phyloP scores from a whole-genome alignment of 2,113 vertebrate genomes.

The Alethe diademata region DNA sequence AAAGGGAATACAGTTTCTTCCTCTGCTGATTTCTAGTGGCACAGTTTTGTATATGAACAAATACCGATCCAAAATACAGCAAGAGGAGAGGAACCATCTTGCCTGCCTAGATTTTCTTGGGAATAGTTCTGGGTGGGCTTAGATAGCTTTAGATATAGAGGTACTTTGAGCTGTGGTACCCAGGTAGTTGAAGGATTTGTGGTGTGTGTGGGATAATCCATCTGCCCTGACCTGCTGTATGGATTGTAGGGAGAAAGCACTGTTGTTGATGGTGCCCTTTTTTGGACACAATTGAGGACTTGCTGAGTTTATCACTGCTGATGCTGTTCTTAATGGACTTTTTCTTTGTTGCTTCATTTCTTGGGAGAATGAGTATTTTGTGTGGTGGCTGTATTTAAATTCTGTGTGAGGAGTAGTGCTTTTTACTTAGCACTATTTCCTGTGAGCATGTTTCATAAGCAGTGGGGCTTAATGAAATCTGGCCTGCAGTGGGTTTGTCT shows the following conservation, averaged over 20 bases:
- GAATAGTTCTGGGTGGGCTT: neutral
- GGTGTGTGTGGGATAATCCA: neutral
- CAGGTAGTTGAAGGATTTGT: neutral
- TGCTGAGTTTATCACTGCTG: neutral
- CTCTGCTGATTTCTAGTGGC: neutral
- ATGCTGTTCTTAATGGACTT: neutral
- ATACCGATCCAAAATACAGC: neutral
- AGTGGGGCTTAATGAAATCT: neutral
- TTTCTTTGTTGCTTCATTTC: neutral
- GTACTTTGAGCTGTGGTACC: neutral
- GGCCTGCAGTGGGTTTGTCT: neutral
- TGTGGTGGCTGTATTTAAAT: neutral
- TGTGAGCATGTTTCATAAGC: neutral
- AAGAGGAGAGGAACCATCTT: neutral
- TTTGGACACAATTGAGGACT: neutral
- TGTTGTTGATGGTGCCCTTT: neutral
- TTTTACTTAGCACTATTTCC: neutral
- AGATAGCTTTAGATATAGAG: neutral
- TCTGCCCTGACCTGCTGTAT: neutral
- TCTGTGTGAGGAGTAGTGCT: neutral
- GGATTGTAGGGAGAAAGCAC: neutral
- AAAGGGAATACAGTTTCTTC: neutral
- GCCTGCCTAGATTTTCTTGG: fast-evolving
- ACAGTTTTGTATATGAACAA: neutral
- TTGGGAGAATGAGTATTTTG: neutral